Evolutionary conservation across 2,888 invertebrate genomes (phyloP), one percentile per base, ranked within the genome.

Genomic region (Heliothis peltigera): DNA sequence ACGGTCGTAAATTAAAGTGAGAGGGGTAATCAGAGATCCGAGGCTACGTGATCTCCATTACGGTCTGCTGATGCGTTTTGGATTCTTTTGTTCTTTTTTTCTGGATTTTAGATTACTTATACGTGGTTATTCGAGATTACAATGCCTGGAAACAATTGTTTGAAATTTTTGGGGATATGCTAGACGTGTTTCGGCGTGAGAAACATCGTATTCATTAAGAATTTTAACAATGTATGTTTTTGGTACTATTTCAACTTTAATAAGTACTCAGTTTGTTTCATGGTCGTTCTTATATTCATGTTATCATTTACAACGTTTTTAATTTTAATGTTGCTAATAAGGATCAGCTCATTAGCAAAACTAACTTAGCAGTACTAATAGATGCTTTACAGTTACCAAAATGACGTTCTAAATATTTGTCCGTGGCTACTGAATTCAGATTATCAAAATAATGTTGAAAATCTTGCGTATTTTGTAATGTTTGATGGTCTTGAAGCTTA

Each of bases 41-140:
- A 85, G 75, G 82, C 87, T 92, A 93, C 94, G 94, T 94, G 94
- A 93, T 94, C 92, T 91, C 94, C 92, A 95, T 95, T 94, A 94
- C 90, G 86, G 86, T 83, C 81, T 84, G 86, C 87, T 90, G 90
- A 91, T 91, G 90, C 88, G 88, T 91, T 89, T 92, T 89, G 89
- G 84, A 89, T 88, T 90, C 91, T 90, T 91, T 91, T 92, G 89
- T 91, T 87, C 84, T 82, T 88, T 78, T 83, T 89, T 89, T 85
- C 82, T 87, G 89, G 87, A 88, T 89, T 90, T 88, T 85, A 85
- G 84, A 88, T 88, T 89, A 87, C 87, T 89, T 85, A 83, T 85
- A 83, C 87, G 90, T 87, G 89, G 90, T 91, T 86, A 85, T 79
- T 82, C 76, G 55, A 79, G 81, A 85, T 86, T 89, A 87, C 83